Evolutionary conservation across 1,140 invertebrate genomes (phyloP).

Genomic region (Euwallacea fornicatus): DNA sequence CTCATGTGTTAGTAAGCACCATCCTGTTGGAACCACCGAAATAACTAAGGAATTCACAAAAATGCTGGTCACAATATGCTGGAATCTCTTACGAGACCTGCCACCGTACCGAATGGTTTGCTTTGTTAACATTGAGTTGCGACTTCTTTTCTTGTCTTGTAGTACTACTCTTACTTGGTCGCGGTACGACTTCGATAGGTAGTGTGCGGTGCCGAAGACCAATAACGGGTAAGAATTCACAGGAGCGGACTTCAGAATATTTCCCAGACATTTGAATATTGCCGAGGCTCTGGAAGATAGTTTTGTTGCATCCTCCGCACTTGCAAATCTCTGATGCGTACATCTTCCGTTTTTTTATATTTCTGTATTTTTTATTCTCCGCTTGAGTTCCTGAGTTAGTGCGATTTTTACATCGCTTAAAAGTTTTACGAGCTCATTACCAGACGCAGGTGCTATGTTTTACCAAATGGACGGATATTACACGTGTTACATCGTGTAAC

Average conservation of each 20-base stretch:
- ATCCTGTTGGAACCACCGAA: slow-evolving; percentile 11
- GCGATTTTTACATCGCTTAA: too few relatives aligned
- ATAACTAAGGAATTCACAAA: slow-evolving; percentile 13
- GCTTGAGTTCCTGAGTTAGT: too few relatives aligned
- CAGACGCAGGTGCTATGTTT: too few relatives aligned
- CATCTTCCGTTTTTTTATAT: too few relatives aligned
- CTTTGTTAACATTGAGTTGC: slow-evolving; percentile 34
- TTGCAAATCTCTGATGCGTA: too few relatives aligned
- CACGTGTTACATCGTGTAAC: too few relatives aligned
- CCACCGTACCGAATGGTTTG: slow-evolving; percentile 24
- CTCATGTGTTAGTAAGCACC: slow-evolving; percentile 6
- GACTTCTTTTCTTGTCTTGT: slow-evolving; percentile 27
- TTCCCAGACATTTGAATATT: too few relatives aligned
- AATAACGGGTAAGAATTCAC: slow-evolving; percentile 41
- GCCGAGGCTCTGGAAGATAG: too few relatives aligned
- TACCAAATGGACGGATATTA: too few relatives aligned
- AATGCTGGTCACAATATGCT: slow-evolving; percentile 8
- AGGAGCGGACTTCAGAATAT: slow-evolving; percentile 20
- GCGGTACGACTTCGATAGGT: slow-evolving; percentile 19
- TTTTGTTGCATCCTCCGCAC: too few relatives aligned
- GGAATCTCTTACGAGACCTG: slow-evolving; percentile 16
- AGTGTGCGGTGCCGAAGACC: slow-evolving; percentile 31
- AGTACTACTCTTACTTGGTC: slow-evolving; percentile 21
- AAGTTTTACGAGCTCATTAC: too few relatives aligned
- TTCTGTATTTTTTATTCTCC: too few relatives aligned